Evolutionary conservation across 2,888 invertebrate genomes (phyloP).

Genomic region (Drosophila fungiperda): DNA sequence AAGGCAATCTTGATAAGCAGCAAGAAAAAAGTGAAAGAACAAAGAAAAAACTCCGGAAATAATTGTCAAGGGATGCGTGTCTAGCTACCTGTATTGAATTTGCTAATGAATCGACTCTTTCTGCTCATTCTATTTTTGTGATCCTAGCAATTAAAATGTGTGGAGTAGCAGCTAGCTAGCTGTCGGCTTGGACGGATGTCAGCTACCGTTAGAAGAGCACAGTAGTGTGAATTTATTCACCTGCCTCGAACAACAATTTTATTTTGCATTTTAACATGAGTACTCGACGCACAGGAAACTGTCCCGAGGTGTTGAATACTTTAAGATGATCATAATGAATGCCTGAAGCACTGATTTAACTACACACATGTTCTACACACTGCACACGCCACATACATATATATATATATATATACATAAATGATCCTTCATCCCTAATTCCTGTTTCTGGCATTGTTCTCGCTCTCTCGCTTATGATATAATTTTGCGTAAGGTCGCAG

Average conservation of each 20-base stretch:
- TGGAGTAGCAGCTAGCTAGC: slow-evolving; percentile 3
- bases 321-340: slow-evolving; percentile 40
- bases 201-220: slow-evolving; percentile 69
- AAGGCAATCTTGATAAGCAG: slow-evolving; percentile 69
- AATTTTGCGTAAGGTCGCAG: slow-evolving; percentile 66
- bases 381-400: slow-evolving; percentile 30
- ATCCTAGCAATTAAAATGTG: slow-evolving; percentile 63
- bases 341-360: slow-evolving; percentile 17
- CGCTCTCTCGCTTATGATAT: slow-evolving; percentile 65
- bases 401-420: slow-evolving; percentile 11
- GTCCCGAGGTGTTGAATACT: slow-evolving; percentile 68
- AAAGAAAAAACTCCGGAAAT: slow-evolving; percentile 66
- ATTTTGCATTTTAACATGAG: slow-evolving; percentile 55
- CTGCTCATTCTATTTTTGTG: slow-evolving; percentile 22
- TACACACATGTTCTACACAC: slow-evolving; percentile 4
- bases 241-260: slow-evolving; percentile 26
- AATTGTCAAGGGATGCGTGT: slow-evolving; percentile 67
- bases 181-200: slow-evolving; percentile 59
- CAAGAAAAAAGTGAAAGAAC: neutral
- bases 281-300: slow-evolving; percentile 57
- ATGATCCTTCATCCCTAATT: slow-evolving; percentile 37
- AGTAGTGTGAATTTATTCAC: slow-evolving; percentile 75
- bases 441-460: slow-evolving; percentile 52
- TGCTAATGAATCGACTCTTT: slow-evolving; percentile 60
- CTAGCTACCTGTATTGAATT: slow-evolving; percentile 68